Evolutionary conservation across 2,797 vertebrate genomes (phyloP).

Genomic region (Platalea minor): DNA sequence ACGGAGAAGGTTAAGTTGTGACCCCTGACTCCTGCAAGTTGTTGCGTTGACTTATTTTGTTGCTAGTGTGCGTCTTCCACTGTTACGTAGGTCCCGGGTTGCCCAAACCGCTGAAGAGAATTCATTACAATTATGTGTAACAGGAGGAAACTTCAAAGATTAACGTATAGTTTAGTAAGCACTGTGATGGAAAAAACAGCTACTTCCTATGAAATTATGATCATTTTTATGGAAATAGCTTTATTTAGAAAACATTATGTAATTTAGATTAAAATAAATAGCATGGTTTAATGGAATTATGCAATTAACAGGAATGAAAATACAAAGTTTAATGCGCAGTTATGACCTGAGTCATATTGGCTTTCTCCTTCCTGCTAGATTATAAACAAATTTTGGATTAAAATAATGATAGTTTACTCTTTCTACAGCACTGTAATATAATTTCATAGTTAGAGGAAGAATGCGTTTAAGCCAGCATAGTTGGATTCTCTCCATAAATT

Average conservation of each 20-base stretch:
- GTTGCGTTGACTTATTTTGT: accelerated
- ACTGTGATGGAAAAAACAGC: background rate
- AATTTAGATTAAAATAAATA: background rate
- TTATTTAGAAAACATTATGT: background rate
- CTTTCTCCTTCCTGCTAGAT: background rate
- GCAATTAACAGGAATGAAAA: background rate
- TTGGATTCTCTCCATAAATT: slow-evolving; percentile 62
- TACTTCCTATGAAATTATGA: background rate
- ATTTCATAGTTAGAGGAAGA: slow-evolving; percentile 32
- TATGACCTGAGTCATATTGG: background rate
- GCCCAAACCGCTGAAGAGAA: background rate
- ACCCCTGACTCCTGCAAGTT: background rate
- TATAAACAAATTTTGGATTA: slow-evolving; percentile 15
- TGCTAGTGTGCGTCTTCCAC: accelerated
- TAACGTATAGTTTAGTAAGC: background rate
- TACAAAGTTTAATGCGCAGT: background rate
- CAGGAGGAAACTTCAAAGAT: background rate
- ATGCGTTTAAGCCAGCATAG: slow-evolving; percentile 9
- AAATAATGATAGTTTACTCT: slow-evolving; percentile 7
- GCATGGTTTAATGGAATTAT: background rate
- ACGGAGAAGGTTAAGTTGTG: background rate
- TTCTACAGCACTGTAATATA: slow-evolving; percentile 32
- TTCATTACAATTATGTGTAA: accelerated
- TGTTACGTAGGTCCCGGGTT: accelerated
- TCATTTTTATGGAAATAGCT: background rate